Conservation (phyloP, 1,140 invertebrate species). For the Monochamus saltuarius region DNA sequence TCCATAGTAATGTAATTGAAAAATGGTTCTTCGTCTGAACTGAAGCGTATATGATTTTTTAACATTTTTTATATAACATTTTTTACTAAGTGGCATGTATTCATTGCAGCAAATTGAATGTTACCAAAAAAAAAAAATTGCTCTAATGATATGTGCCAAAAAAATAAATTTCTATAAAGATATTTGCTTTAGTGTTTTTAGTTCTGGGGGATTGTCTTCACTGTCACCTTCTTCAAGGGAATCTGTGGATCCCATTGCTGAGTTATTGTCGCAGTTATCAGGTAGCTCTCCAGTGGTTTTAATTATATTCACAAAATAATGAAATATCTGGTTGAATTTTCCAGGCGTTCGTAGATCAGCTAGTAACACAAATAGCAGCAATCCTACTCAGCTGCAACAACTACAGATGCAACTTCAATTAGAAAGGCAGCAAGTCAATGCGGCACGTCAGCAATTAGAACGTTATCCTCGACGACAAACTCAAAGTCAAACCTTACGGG, state of each 20-base stretch:
- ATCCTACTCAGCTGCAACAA: constrained; percentile 80
- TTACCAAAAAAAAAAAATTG: neutral
- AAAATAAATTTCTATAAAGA: constrained; percentile 1
- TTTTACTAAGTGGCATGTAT: too few relatives aligned
- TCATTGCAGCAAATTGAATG: constrained; percentile 2
- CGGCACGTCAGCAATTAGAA: constrained; percentile 82
- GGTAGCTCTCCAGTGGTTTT: constrained; percentile 20
- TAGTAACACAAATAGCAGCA: constrained; percentile 57
- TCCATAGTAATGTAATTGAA: too few relatives aligned
- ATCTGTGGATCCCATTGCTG: constrained; percentile 91
- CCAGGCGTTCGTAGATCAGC: constrained; percentile 73
- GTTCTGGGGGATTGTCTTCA: constrained; percentile 76
- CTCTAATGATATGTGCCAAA: too few relatives aligned
- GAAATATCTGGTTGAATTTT: neutral
- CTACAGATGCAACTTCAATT: constrained; percentile 88
- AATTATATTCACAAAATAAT: neutral
- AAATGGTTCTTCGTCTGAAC: too few relatives aligned
- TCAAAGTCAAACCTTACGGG: constrained; percentile 46
- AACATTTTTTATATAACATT: too few relatives aligned
- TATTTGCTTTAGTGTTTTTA: constrained; percentile 50
- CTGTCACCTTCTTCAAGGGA: constrained; percentile 84
- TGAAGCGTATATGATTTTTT: too few relatives aligned
- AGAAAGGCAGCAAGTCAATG: constrained; percentile 81
- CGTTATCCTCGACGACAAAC: constrained; percentile 77
- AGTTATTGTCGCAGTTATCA: constrained; percentile 88